Evolutionary conservation across 1,140 invertebrate species (phyloP).

Genomic region (Diorhabda sublineata): DNA sequence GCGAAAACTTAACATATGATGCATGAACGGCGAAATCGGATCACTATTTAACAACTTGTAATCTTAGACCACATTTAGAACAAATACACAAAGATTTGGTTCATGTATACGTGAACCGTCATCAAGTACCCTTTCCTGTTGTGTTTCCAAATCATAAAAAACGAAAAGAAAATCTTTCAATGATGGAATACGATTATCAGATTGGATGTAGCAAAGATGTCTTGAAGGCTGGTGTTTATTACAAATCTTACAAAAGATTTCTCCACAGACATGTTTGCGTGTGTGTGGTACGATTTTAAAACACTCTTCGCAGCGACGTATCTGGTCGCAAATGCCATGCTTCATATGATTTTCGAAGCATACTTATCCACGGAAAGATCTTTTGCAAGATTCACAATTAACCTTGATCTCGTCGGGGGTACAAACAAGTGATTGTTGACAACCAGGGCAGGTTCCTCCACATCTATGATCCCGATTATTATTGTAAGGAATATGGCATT

Average conservation of each 20-base stretch:
- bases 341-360: too few species aligned
- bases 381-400: neutral
- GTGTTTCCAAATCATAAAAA: too few species aligned
- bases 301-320: neutral
- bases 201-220: conserved; percentile 10
- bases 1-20: too few species aligned
- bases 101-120: too few species aligned
- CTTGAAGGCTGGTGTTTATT: neutral
- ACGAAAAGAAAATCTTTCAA: neutral
- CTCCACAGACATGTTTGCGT: conserved; percentile 7
- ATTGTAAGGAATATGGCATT: conserved; percentile 10
- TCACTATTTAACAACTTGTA: neutral
- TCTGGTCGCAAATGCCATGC: neutral
- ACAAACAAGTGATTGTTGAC: neutral
- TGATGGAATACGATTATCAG: neutral
- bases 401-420: neutral
- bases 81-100: too few species aligned
- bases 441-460: conserved; percentile 7
- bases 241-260: conserved; percentile 10
- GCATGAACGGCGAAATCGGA: too few species aligned
- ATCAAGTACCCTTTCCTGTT: too few species aligned
- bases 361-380: too few species aligned
- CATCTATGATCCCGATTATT: conserved; percentile 3
- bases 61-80: neutral
- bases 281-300: neutral